phyloP scores from a whole-genome alignment of 2,888 invertebrate species.

The Xylocampa areola region DNA sequence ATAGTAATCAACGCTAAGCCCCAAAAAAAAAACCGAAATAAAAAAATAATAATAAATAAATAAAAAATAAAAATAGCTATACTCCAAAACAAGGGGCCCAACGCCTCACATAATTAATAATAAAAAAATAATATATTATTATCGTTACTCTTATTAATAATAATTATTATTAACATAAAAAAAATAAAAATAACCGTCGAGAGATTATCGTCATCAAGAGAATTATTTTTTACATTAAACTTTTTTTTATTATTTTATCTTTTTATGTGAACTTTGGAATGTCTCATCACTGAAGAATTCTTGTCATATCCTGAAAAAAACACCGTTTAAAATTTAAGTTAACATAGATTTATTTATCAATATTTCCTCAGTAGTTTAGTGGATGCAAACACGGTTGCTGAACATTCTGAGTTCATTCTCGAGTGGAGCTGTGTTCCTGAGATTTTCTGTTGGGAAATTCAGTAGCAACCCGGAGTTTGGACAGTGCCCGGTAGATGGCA shows the following conservation, averaged over 20 bases:
- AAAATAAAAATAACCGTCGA: constrained; percentile 69
- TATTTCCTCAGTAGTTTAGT: too few relatives aligned
- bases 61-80: constrained; percentile 40
- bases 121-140: constrained; percentile 62
- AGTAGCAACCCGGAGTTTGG: too few relatives aligned
- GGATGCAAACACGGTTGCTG: too few relatives aligned
- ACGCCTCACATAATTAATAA: constrained; percentile 17
- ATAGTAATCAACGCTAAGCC: constrained; percentile 54
- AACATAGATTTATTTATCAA: too few relatives aligned
- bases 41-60: constrained; percentile 45
- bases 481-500: too few relatives aligned
- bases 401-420: too few relatives aligned
- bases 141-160: constrained; percentile 49
- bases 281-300: constrained; percentile 86
- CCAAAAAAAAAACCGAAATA: constrained; percentile 41
- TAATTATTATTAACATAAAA: constrained; percentile 59
- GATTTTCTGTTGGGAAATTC: too few relatives aligned
- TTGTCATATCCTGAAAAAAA: constrained; percentile 79
- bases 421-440: too few relatives aligned
- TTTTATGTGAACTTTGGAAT: constrained; percentile 77
- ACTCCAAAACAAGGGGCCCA: constrained; percentile 41
- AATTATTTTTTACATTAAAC: constrained; percentile 61
- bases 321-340: not conserved
- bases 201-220: constrained; percentile 83
- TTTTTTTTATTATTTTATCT: constrained; percentile 30